Conservation (phyloP, 1,140 invertebrate species). For the Cataglyphis hispanica region DNA sequence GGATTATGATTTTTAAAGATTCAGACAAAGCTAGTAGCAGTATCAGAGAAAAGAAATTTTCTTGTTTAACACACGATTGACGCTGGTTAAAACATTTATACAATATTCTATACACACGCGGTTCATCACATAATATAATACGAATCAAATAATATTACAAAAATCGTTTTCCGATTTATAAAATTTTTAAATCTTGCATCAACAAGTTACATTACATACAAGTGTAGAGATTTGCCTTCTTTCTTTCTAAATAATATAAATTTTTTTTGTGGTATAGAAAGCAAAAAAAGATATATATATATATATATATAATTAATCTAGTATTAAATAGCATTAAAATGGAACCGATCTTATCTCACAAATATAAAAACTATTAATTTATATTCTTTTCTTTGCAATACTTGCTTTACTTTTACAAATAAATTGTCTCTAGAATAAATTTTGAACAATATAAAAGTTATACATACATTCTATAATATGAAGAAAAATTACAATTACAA, state of each 20-base stretch:
- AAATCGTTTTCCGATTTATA: not conserved
- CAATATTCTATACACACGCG: not conserved
- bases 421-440: not conserved
- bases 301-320: not conserved
- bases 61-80: not conserved
- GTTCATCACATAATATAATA: not conserved
- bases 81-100: slow-evolving; percentile 5
- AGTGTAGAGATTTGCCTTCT: not conserved
- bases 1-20: slow-evolving; percentile 5
- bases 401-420: not conserved
- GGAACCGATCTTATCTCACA: not conserved
- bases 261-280: not conserved
- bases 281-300: not conserved
- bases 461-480: not conserved
- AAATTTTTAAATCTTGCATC: not conserved
- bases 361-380: slow-evolving; percentile 15
- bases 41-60: not conserved
- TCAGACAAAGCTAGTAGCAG: not conserved
- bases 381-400: not conserved
- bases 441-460: not conserved
- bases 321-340: not conserved
- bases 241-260: not conserved
- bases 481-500: slow-evolving; percentile 38
- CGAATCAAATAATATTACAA: not conserved
- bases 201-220: not conserved